Evolutionary conservation across 2,888 invertebrate species (phyloP).

Genomic region (Stenodera caucasica): DNA sequence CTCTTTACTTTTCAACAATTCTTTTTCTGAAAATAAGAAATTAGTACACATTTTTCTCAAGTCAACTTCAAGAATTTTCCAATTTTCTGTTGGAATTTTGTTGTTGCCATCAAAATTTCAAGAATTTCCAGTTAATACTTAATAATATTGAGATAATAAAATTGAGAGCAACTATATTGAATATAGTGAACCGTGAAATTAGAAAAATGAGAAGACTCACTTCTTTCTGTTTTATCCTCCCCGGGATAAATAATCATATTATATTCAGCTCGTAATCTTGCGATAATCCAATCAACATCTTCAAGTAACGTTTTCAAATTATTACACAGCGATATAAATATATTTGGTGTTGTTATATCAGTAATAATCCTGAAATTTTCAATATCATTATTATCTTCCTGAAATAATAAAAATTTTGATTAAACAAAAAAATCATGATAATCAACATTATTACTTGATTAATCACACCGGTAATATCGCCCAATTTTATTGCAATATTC

Average conservation of each 20-base stretch:
- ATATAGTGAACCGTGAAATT: background rate
- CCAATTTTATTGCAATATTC: slow-evolving; percentile 54
- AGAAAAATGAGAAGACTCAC: slow-evolving; percentile 38
- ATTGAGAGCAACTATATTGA: no score
- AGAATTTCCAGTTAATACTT: no score
- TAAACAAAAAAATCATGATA: background rate
- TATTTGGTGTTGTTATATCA: slow-evolving; percentile 47
- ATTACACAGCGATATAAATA: slow-evolving; percentile 51
- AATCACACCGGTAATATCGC: slow-evolving; percentile 54
- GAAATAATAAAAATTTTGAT: slow-evolving; percentile 17
- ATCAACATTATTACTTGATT: slow-evolving; percentile 50
- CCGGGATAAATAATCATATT: slow-evolving; percentile 45
- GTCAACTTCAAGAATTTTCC: no score
- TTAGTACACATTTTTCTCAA: slow-evolving; percentile 6
- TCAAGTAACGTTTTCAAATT: slow-evolving; percentile 53
- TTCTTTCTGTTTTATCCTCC: slow-evolving; percentile 43
- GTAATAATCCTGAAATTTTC: slow-evolving; percentile 52
- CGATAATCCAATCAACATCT: slow-evolving; percentile 54
- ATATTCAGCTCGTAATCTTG: slow-evolving; percentile 52
- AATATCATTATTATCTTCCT: slow-evolving; percentile 43
- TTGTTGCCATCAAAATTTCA: no score
- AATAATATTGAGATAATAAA: no score
- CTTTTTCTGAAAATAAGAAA: slow-evolving; percentile 49
- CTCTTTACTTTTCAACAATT: slow-evolving; percentile 59
- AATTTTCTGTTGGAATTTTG: no score